Evolutionary conservation across 2,888 invertebrate species (phyloP).

Genomic region (Eledone cirrhosa): DNA sequence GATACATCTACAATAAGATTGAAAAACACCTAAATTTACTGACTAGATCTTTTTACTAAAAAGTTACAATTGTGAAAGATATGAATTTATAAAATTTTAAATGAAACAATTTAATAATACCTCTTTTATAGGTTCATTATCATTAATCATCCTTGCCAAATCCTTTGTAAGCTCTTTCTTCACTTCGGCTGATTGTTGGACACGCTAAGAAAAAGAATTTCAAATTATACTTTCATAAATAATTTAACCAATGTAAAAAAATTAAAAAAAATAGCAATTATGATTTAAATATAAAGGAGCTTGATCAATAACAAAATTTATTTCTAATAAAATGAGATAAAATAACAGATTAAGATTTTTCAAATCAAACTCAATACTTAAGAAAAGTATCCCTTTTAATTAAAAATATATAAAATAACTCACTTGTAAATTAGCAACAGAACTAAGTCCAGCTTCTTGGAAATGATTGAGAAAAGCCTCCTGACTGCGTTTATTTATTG

Average conservation of each 20-base stretch:
- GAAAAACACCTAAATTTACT: too few species aligned
- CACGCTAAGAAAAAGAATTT: constrained; percentile 67
- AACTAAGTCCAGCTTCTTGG: constrained; percentile 79
- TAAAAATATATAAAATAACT: constrained; percentile 26
- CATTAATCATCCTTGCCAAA: constrained; percentile 85
- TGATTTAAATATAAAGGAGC: too few species aligned
- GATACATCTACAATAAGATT: too few species aligned
- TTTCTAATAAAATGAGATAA: not conserved
- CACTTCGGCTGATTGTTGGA: constrained; percentile 76
- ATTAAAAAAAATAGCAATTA: too few species aligned
- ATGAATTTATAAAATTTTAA: too few species aligned
- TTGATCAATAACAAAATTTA: too few species aligned
- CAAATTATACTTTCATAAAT: too few species aligned
- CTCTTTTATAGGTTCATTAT: constrained; percentile 84
- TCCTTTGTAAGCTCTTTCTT: constrained; percentile 75
- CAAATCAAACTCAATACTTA: not conserved
- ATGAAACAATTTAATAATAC: constrained; percentile 37
- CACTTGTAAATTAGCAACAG: constrained; percentile 75
- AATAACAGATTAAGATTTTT: not conserved
- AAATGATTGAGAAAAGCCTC: constrained; percentile 83
- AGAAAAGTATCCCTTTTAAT: too few species aligned
- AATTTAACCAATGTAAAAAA: too few species aligned
- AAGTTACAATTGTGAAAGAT: too few species aligned
- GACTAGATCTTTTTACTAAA: too few species aligned
- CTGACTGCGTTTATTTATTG: constrained; percentile 90